These are phyloP conservation scores for Philhelius pedissequus DNA, from an alignment of 2,888 invertebrate species.

Conservation along the genomic window DNA sequence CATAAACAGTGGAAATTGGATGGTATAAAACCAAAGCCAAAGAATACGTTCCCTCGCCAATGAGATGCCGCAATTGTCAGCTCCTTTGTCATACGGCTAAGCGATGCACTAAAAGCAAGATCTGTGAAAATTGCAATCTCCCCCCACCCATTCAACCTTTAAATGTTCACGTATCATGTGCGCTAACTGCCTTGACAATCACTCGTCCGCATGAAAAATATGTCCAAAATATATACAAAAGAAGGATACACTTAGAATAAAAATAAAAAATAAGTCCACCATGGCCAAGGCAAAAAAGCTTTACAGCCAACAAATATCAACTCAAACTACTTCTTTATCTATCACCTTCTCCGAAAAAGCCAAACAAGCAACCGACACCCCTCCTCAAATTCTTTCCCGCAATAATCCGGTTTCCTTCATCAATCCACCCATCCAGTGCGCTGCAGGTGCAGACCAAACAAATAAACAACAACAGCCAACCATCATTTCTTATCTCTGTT, in stretches of 20 bases:
- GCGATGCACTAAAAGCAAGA: not conserved
- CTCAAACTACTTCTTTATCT: not conserved
- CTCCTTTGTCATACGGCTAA: not conserved
- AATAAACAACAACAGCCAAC: not conserved
- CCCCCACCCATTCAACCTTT: not conserved
- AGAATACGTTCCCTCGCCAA: not conserved
- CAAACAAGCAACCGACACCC: not conserved
- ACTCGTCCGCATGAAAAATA: not conserved
- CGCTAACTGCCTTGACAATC: not conserved
- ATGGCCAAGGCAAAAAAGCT: not conserved
- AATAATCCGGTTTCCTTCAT: not conserved
- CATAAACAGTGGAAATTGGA: not conserved
- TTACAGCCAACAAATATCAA: not conserved
- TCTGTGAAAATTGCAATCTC: not conserved
- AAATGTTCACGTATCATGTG: not conserved
- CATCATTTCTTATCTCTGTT: not conserved
- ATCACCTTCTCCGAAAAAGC: not conserved
- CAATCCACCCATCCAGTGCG: not conserved
- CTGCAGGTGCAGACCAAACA: not conserved
- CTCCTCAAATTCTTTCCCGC: not conserved
- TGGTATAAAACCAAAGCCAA: not conserved
- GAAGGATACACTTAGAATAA: slow-evolving; percentile 17
- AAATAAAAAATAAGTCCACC: not conserved
- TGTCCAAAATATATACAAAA: slow-evolving; percentile 23
- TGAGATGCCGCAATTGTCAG: slow-evolving; percentile 1